Evolutionary conservation across 2,113 vertebrate genomes (phyloP).

Genomic region (Grammomys surdaster): DNA sequence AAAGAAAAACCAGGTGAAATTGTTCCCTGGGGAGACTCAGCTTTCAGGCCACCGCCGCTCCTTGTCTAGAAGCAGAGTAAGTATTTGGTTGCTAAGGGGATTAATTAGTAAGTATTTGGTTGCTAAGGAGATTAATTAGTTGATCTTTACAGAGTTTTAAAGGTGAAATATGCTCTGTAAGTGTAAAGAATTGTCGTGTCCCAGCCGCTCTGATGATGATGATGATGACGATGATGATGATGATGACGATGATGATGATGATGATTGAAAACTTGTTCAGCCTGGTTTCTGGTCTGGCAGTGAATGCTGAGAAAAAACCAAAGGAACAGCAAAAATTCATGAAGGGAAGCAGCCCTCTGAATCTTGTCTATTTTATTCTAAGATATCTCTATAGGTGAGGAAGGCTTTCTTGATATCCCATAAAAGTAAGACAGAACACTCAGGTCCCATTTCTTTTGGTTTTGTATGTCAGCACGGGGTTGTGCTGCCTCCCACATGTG

Average conservation of each 20-base stretch:
- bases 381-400: constrained; percentile 41
- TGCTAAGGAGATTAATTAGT: constrained; percentile 57
- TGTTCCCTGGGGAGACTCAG: constrained; percentile 1
- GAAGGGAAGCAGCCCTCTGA: background rate
- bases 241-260: background rate
- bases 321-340: constrained; percentile 13
- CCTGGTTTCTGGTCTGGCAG: background rate
- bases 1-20: background rate
- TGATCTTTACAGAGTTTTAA: constrained; percentile 64
- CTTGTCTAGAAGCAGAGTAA: constrained; percentile 39
- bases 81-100: constrained; percentile 63
- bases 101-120: constrained; percentile 49
- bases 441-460: background rate
- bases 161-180: constrained; percentile 32
- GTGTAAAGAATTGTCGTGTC: constrained; percentile 44
- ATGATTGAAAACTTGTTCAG: constrained; percentile 10
- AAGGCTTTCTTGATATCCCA: background rate
- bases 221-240: background rate
- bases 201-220: background rate
- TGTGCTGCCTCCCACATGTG: background rate
- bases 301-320: constrained; percentile 19
- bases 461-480: rapidly evolving
- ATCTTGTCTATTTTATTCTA: constrained; percentile 27
- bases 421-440: background rate
- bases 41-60: constrained; percentile 35